Base-by-base conservation (phyloP, 2,888 invertebrate genomes). In the Hedya salicella region DNA sequence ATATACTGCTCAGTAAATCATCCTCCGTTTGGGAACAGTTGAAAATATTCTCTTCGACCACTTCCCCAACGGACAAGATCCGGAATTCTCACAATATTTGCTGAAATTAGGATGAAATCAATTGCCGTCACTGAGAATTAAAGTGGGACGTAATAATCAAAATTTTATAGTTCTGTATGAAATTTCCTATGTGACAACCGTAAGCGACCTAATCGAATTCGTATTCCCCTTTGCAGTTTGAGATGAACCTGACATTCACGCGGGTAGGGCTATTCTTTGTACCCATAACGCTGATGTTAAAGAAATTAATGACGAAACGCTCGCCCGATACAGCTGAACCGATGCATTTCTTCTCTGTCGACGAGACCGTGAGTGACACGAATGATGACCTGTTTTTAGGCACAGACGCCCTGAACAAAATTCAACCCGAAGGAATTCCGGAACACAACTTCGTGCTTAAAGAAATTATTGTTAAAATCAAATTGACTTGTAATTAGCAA, bases 391-490 rank as follows among this genome's bases (percentile, higher is more conserved):
- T 52, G 13, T 52, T 36, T 13, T 53, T 53, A 17, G 52, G 52
- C 19, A 17, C 36, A 1, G 52, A 52, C 2, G n/a, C 39, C 3
- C 19, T 39, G 36, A 19, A 36, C n/a, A 39, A 36, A 13, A 13
- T 53, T 13, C 53, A 53, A 39, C 53, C 53, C 1, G 39, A 39
- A 1, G 53, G 53, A 8, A 17, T 53, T 36, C 53, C 53, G 6
- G 39, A 53, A 19, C 19, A 19, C 19, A 36, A 14, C 49, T 57
- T 68, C 13, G 39, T 30, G 8, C 52, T 66, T 17, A 68, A 66
- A 39, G n/a, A n/a, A n/a, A n/a, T n/a, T n/a, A n/a, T n/a, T n/a
- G n/a, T n/a, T n/a, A n/a, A n/a, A n/a, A n/a, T n/a, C n/a, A n/a
- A n/a, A n/a, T n/a, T n/a, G n/a, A n/a, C n/a, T n/a, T n/a, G n/a